Conservation (phyloP, 2,113 vertebrate genomes). For the Peromyscus polionotus region DNA sequence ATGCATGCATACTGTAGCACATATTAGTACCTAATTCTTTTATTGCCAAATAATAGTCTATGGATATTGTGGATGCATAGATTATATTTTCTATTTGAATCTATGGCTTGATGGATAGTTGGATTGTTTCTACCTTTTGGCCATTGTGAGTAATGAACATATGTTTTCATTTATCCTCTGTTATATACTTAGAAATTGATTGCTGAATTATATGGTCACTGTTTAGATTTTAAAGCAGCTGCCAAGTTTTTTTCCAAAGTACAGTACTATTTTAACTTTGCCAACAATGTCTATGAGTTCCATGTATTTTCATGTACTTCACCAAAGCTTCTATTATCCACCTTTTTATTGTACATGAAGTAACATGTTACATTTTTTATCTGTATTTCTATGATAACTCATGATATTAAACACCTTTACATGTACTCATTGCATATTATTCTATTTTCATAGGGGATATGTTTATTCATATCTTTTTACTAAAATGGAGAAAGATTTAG, state of each 20-base stretch:
- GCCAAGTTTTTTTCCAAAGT: constrained; percentile 37
- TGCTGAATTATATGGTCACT: constrained; percentile 26
- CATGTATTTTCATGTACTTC: constrained; percentile 17
- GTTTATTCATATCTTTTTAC: neutral
- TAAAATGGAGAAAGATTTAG: constrained; percentile 7
- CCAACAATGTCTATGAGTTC: neutral
- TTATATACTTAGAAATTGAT: constrained; percentile 23
- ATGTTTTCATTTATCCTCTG: constrained; percentile 49
- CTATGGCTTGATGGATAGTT: constrained; percentile 37
- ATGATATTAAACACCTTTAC: neutral
- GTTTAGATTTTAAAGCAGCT: constrained; percentile 30
- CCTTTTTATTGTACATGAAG: constrained; percentile 9
- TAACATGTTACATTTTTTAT: neutral
- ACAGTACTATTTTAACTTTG: neutral
- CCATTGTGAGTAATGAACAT: neutral
- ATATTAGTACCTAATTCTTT: constrained; percentile 31
- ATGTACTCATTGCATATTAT: neutral
- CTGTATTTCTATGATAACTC: constrained; percentile 41
- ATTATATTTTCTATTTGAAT: constrained; percentile 40
- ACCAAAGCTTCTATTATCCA: neutral
- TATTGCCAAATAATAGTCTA: constrained; percentile 52
- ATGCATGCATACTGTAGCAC: neutral
- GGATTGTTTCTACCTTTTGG: neutral
- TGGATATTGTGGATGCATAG: neutral
- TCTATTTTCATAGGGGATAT: neutral